Percentiles rank a stretch among this genome's conserved stretches.
Conservation (phyloP, 2,113 vertebrate genomes). For the Pomatostomus ruficeps region DNA sequence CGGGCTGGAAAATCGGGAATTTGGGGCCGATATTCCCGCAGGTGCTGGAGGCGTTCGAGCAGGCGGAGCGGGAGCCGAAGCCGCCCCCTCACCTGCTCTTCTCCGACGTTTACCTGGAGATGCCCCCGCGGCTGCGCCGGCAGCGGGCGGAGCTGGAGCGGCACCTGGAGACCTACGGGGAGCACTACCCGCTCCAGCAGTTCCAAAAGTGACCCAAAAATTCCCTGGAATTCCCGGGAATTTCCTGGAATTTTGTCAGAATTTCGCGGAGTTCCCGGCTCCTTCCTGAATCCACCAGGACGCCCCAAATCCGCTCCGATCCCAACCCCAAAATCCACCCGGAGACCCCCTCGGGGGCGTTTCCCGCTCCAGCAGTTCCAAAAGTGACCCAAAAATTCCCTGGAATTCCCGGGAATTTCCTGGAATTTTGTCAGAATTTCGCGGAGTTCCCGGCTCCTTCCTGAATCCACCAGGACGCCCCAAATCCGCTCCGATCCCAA, state of each 20-base stretch:
- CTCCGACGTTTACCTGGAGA: not conserved
- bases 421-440: too few relatives aligned
- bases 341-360: too few relatives aligned
- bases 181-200: not conserved
- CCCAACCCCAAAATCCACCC: not conserved
- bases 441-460: not conserved
- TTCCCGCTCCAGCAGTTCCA: not conserved
- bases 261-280: too few relatives aligned
- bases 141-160: not conserved
- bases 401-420: too few relatives aligned
- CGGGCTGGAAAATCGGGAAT: not conserved
- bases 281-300: too few relatives aligned
- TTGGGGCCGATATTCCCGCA: not conserved
- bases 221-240: rapidly evolving
- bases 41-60: not conserved
- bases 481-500: too few relatives aligned
- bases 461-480: too few relatives aligned
- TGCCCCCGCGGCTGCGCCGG: not conserved
- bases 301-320: too few relatives aligned
- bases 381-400: too few relatives aligned
- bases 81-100: not conserved
- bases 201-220: not conserved
- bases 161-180: not conserved
- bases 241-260: too few relatives aligned
- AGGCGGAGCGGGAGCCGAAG: not conserved